A percentile compares a stretch with the other conserved stretches of the same genome.
Evolutionary conservation across 2,797 vertebrate genomes (phyloP).

Genomic region (Parauchenoglanis ngamensis): DNA sequence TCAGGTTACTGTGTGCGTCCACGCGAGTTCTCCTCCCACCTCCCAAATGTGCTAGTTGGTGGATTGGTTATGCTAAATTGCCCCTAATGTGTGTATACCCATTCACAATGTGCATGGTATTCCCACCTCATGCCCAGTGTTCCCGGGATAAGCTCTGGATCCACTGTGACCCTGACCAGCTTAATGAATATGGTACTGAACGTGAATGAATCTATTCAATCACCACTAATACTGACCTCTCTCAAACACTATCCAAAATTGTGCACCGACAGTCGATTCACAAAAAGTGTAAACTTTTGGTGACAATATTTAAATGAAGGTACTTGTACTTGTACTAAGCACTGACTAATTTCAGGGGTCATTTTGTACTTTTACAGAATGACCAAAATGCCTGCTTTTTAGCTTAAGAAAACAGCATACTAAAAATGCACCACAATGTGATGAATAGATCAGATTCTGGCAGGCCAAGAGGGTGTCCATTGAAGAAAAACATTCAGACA

Average conservation of each 20-base stretch:
- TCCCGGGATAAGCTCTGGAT: not conserved
- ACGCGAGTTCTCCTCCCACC: not conserved
- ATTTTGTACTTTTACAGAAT: constrained; percentile 10
- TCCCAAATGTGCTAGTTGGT: not conserved
- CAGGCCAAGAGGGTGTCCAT: constrained; percentile 41
- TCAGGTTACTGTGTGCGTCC: not conserved
- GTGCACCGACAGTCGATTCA: too few species aligned
- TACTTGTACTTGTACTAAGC: not conserved
- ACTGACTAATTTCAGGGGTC: not conserved
- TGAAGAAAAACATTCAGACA: constrained; percentile 59
- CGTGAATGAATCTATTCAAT: not conserved
- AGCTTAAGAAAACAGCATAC: constrained; percentile 35
- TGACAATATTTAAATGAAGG: not conserved
- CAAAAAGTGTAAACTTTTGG: not conserved
- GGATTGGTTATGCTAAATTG: not conserved
- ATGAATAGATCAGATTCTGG: constrained; percentile 61
- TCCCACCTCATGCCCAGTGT: not conserved
- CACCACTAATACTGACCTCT: not conserved
- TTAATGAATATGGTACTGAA: not conserved
- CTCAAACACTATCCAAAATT: not conserved
- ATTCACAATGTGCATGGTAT: not conserved
- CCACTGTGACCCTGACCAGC: not conserved
- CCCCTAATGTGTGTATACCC: not conserved
- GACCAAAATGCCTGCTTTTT: constrained; percentile 46
- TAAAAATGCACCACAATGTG: constrained; percentile 47